phyloP scores from a whole-genome alignment of 2,888 invertebrate genomes.

The Orthosia gothica region DNA sequence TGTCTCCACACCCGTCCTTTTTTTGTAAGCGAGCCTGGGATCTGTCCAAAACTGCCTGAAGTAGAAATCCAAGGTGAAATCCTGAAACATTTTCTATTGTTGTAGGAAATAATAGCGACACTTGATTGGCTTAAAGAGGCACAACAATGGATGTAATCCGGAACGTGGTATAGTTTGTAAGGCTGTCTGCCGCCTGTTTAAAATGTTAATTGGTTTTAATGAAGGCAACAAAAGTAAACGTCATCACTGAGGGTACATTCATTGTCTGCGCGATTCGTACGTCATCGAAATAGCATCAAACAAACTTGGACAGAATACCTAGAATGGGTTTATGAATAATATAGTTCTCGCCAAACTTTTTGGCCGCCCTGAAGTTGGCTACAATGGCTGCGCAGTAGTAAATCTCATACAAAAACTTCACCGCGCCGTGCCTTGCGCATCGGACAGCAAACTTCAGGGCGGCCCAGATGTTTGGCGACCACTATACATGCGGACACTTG shows the following conservation, averaged over 20 bases:
- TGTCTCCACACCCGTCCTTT: constrained; percentile 96
- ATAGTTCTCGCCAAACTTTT: too few species aligned
- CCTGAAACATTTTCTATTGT: constrained; percentile 91
- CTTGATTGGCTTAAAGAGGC: constrained; percentile 52
- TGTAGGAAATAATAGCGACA: constrained; percentile 54
- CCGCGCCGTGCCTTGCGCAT: too few species aligned
- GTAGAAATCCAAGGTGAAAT: constrained; percentile 99
- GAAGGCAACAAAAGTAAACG: constrained; percentile 50
- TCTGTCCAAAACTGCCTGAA: constrained; percentile 99
- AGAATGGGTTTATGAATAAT: too few species aligned
- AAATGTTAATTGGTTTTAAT: constrained; percentile 55
- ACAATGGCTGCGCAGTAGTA: too few species aligned
- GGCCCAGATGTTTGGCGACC: not conserved
- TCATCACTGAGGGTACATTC: constrained; percentile 54
- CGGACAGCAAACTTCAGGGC: too few species aligned
- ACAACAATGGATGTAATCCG: constrained; percentile 65
- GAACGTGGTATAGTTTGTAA: constrained; percentile 46
- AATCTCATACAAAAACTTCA: too few species aligned
- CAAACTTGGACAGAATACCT: constrained; percentile 40
- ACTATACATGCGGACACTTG: not conserved
- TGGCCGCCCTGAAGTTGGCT: too few species aligned
- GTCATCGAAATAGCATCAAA: constrained; percentile 43
- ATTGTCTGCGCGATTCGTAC: constrained; percentile 49
- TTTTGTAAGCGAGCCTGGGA: constrained; percentile 97
- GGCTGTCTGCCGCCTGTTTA: constrained; percentile 44